Evolutionary conservation across 2,888 invertebrate species (phyloP), one percentile per base, ranked within the genome.

Genomic region (Nowickia ferox): DNA sequence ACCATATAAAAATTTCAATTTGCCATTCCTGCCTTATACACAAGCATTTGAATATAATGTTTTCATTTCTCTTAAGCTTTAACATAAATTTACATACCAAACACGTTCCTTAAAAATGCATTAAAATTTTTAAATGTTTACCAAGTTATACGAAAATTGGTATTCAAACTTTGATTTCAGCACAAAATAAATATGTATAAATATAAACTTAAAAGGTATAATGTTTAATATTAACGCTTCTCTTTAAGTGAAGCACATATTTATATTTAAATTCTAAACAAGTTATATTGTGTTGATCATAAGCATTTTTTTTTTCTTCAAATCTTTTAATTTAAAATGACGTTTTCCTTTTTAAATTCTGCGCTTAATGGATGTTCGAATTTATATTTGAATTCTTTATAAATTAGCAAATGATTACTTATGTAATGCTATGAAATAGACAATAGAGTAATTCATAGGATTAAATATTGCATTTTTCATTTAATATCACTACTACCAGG

Each of bases 161-260:
- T 82, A 85, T 85, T 74, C 85, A 82, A 11, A 75, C 63, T 65
- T 53, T 65, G 78, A 78, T 78, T 82, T 69, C 38, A 57, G 69
- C 44, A 63, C 63, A 71, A 75, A 51, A 59, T 9, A 59, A 63
- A 42, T 13, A 74, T 57, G 55, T 15, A n/a, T 10, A 40, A 1
- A 55, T 38, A 30, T 11, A 53, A 61, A 44, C 42, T 30, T 42
- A 9, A 22, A 38, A 65, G 10, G 59, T 55, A n/a, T 9, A 38
- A 19, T 55, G 15, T 42, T 65, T 44, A n/a, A 69, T 66, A 42
- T 55, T 55, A 55, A 40, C 66, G 68, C 63, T 65, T 42, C 30
- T 30, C n/a, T n/a, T 61, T 57, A n/a, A 13, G 9, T 13, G n/a
- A 30, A 30, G 13, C 17, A 30, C 13, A n/a, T 15, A 44, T 22